phyloP scores from a whole-genome alignment of 2,113 vertebrate species.

The Alaudala cheleensis region DNA sequence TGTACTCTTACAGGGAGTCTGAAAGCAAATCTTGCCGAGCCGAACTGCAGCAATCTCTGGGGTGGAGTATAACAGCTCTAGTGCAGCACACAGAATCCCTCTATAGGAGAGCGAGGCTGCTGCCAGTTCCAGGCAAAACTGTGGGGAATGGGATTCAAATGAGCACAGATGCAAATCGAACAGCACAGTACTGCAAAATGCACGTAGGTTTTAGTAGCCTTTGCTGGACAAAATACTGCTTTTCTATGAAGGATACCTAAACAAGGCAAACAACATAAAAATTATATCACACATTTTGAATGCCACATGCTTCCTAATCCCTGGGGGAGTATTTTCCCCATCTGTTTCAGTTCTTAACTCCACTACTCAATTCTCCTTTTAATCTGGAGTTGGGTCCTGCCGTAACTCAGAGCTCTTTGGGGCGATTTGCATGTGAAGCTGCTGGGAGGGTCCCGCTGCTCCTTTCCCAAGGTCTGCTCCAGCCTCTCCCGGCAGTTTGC shows the following conservation, averaged over 20 bases:
- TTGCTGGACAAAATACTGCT: conserved; percentile 22
- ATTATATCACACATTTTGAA: background rate
- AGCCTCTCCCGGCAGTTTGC: background rate
- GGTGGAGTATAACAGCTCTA: background rate
- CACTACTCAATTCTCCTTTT: background rate
- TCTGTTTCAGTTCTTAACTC: background rate
- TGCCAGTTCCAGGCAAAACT: conserved; percentile 2
- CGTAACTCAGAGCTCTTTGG: accelerated
- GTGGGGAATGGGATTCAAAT: conserved; percentile 8
- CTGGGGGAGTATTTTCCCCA: background rate
- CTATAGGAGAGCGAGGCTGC: background rate
- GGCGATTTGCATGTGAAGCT: accelerated
- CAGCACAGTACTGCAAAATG: background rate
- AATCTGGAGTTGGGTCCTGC: background rate
- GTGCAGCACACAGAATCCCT: background rate
- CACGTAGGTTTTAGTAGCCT: conserved; percentile 1
- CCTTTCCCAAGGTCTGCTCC: background rate
- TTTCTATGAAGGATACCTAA: conserved; percentile 14
- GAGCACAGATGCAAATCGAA: background rate
- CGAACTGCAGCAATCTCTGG: background rate
- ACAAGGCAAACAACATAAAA: conserved; percentile 6
- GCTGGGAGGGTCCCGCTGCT: background rate
- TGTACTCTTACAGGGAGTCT: background rate
- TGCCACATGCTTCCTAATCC: background rate
- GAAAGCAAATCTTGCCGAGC: background rate